Conservation (phyloP, 1,140 invertebrate species). For the Drosophila azteca region DNA sequence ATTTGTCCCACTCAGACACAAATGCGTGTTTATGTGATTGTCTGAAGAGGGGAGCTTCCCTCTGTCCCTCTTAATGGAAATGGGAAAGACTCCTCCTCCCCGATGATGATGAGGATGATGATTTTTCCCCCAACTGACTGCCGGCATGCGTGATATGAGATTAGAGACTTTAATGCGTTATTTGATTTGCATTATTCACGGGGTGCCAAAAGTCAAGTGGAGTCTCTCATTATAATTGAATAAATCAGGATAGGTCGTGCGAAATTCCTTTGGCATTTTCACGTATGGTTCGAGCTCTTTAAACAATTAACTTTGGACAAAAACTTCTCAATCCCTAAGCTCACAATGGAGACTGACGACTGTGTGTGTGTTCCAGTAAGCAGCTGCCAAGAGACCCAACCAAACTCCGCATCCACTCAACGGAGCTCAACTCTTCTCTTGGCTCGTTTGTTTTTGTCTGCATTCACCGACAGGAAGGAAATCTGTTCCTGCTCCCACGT, state of each 20-base stretch:
- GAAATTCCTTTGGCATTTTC: conserved; percentile 22
- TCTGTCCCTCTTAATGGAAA: conserved; percentile 10
- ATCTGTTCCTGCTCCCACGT: conserved; percentile 47
- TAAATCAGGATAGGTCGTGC: conserved; percentile 37
- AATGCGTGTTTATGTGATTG: conserved; percentile 77
- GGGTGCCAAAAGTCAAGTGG: conserved; percentile 39
- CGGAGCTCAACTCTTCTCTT: conserved; percentile 19
- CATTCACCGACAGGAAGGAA: conserved; percentile 59
- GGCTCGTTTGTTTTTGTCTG: conserved; percentile 54
- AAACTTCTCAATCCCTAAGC: conserved; percentile 56
- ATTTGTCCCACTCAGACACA: conserved; percentile 64
- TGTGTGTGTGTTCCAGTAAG: background rate
- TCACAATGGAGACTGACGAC: conserved; percentile 43
- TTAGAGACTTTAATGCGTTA: conserved; percentile 38
- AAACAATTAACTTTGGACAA: conserved; percentile 64
- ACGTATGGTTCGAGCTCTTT: conserved; percentile 56
- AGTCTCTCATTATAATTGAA: conserved; percentile 51
- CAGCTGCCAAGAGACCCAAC: background rate
- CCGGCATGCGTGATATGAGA: conserved; percentile 25
- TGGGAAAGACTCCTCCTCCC: conserved; percentile 1
- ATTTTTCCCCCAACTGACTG: conserved; percentile 2
- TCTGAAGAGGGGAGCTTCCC: conserved; percentile 19
- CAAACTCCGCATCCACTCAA: conserved; percentile 5
- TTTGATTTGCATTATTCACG: conserved; percentile 50
- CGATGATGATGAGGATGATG: too few relatives aligned